Base-by-base conservation (phyloP, 2,888 invertebrate genomes). In the Alitta virens region DNA sequence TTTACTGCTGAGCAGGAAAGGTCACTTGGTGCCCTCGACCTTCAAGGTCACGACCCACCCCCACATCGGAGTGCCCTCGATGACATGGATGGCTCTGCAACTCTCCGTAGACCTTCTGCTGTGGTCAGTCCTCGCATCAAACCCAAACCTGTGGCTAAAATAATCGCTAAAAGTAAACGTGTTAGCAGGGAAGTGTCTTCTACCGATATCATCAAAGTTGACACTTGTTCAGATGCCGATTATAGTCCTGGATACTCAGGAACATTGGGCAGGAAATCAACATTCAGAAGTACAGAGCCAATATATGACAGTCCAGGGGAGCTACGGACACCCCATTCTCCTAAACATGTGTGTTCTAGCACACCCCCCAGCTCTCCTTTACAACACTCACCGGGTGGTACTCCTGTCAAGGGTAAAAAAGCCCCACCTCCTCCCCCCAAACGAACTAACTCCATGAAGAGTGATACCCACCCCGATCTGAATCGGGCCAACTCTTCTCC, bases 71-170 rank as follows among this genome's bases (percentile, higher is more conserved):
- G 42, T 56, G 38, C 59, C 7, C 38, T 42, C 2, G 60, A 60
- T 25, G 50, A 49, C n/a, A 21, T 40, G 12, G 64, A 64, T 9
- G 91, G 91, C 0, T 90, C 91, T 1, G 92, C 93, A 7, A 94
- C 94, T 0, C 82, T 94, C 65, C 93, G 94, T 0, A 87, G 94
- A 60, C 93, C 92, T 2, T 85, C 92, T 68, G 90, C 90, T 0
- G 84, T 90, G 16, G 90, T 91, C 25, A 87, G 91, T 64, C 91
- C 92, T 3, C 85, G 92, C 56, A 91, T 91, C 0, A 92, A 92
- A 59, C 73, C 75, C 1, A 78, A 76, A 66, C 77, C 77, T n/a
- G 71, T 77, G 25, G 75, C 75, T 23, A 76, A 74, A 66, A 75
- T 77, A 40, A 66, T 77, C 42, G 74, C 76, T 5, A 76, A 76